Base-by-base conservation (phyloP, 2,113 vertebrate species). In the Myodes glareolus region DNA sequence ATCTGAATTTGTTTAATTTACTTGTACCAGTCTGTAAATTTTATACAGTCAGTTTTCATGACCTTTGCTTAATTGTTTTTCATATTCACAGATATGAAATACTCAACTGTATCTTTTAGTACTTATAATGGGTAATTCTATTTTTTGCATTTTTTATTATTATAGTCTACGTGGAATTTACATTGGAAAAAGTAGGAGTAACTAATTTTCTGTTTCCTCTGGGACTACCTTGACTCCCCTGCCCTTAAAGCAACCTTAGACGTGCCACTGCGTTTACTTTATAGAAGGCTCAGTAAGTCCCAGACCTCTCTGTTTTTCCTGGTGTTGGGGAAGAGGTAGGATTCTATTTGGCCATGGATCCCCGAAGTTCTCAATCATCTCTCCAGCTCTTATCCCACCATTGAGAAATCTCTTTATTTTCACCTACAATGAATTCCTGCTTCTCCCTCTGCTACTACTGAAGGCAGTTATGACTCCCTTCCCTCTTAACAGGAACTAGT, bases 1-100 rank as follows among this genome's bases (percentile, higher is more conserved):
- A 77, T 17, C 9, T 72, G n/a, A 87, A 61, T 75, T 92, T 91
- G 42, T 91, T 93, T 58, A 78, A 73, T 67, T 13, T 65, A 8
- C 23, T 50, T 75, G 23, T 55, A 55, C 31, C 50, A 80, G 25
- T 65, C 90, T 95, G 82, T 36, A 45, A 88, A 45, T 65, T 91
- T 67, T 91, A 42, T 58, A 78, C 42, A 27, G 63, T 67, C 27
- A n/a, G 36, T 94, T 92, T 94, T 63, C 68, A 67, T 50, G 17
- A 21, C 61, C 8, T 90, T 21, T 90, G 13, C 81, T 25, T 58
- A 84, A 93, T 33, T 13, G 68, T 39, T 96, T 92, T 92, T 87
- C n/a, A 90, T 55, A 68, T 63, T 94, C 3, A 90, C 61, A 68
- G 42, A 36, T 10, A 63, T 76, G 29, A 42, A 70, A 92, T 63